Evolutionary conservation across 2,888 invertebrate species (phyloP).

Genomic region (Eulithis prunata): DNA sequence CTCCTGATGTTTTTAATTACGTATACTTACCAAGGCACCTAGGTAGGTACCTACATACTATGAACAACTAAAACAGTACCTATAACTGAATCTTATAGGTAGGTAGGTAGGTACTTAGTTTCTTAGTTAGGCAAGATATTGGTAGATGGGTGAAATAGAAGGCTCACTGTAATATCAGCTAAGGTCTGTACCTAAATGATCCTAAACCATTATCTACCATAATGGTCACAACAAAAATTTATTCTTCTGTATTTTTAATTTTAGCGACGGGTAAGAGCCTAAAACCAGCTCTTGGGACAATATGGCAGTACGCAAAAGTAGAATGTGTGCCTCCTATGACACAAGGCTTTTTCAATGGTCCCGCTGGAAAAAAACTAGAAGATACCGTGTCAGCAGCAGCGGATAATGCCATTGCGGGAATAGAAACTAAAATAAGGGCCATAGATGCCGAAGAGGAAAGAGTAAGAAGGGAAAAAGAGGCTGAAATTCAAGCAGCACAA

Average conservation of each 20-base stretch:
- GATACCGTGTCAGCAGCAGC: conserved; percentile 42
- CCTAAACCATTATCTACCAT: too few species aligned
- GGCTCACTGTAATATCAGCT: too few species aligned
- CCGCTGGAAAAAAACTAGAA: conserved; percentile 60
- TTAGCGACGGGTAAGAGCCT: conserved; percentile 58
- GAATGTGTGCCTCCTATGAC: conserved; percentile 72
- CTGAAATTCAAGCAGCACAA: conserved; percentile 53
- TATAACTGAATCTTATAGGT: too few species aligned
- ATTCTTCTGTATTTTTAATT: conserved; percentile 41
- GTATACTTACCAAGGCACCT: too few species aligned
- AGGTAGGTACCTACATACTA: too few species aligned
- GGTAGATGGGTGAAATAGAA: too few species aligned
- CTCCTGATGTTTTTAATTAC: not conserved
- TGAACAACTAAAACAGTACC: too few species aligned
- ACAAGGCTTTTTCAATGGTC: conserved; percentile 55
- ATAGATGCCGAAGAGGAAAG: conserved; percentile 57
- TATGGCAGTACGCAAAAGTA: conserved; percentile 73
- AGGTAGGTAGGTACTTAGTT: too few species aligned
- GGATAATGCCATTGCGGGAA: conserved; percentile 48
- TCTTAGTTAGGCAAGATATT: too few species aligned
- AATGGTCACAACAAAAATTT: too few species aligned
- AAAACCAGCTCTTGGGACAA: conserved; percentile 47
- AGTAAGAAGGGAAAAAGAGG: conserved; percentile 50
- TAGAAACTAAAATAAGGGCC: conserved; percentile 52
- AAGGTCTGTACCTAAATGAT: too few species aligned